These are phyloP conservation scores for Drosophila azteca DNA, from an alignment of 1,140 invertebrate species.

Conservation along the genomic window DNA sequence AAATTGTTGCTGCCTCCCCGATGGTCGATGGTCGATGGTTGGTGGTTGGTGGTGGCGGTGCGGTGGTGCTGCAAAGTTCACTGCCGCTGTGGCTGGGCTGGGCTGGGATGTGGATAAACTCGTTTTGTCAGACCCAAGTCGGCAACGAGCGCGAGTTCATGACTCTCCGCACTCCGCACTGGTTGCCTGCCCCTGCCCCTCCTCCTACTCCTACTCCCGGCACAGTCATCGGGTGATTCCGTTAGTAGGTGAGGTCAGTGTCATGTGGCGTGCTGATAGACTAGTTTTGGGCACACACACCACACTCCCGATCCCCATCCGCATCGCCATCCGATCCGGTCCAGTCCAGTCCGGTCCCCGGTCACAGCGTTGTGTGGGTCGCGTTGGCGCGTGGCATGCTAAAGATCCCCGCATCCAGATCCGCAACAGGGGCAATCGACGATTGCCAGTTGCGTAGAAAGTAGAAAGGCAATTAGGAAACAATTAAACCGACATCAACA, in stretches of 20 bases:
- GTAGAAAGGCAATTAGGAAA: constrained; percentile 69
- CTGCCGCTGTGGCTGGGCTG: constrained; percentile 17
- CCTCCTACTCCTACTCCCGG: constrained; percentile 32
- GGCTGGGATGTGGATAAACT: constrained; percentile 72
- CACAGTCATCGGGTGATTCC: constrained; percentile 55
- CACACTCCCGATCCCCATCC: background rate
- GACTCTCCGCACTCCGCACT: constrained; percentile 19
- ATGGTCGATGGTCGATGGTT: too few species aligned
- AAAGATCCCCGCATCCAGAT: constrained; percentile 25
- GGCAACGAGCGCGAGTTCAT: constrained; percentile 49
- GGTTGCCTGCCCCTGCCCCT: background rate
- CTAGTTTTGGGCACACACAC: constrained; percentile 70
- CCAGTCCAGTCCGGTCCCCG: constrained; percentile 2
- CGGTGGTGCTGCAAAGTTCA: constrained; percentile 27
- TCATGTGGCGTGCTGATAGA: constrained; percentile 75
- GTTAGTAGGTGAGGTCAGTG: constrained; percentile 82
- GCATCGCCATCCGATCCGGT: background rate
- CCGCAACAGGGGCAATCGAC: constrained; percentile 10
- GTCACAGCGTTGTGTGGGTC: too few species aligned
- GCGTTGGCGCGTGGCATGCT: constrained; percentile 30
- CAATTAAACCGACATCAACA: constrained; percentile 71
- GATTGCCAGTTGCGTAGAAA: constrained; percentile 45
- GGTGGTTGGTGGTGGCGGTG: too few species aligned
- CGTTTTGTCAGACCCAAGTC: constrained; percentile 69
- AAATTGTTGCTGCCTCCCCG: constrained; percentile 38